Conservation (phyloP, 2,888 invertebrate species). For the Agriopis leucophaearia region DNA sequence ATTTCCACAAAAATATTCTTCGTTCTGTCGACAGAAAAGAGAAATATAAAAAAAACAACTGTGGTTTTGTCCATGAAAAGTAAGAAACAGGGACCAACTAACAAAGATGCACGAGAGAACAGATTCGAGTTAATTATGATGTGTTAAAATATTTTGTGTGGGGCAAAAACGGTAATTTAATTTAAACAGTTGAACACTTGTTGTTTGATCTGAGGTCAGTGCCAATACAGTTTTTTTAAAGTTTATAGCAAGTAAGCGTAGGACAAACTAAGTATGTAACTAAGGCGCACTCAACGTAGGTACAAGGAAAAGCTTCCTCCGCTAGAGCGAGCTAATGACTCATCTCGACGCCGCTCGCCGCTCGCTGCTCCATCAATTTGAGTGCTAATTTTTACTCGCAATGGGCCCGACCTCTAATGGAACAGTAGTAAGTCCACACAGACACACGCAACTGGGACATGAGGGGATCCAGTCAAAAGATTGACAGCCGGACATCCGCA, state of each 20-base stretch:
- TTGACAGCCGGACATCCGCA: constrained; percentile 64
- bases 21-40: too few species aligned
- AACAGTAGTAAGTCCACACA: constrained; percentile 40
- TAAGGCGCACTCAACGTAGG: not conserved
- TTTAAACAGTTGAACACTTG: too few species aligned
- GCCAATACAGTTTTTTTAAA: not conserved
- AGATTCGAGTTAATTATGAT: too few species aligned
- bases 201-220: not conserved
- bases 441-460: constrained; percentile 46
- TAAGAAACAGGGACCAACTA: too few species aligned
- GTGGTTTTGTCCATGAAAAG: too few species aligned
- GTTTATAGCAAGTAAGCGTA: not conserved
- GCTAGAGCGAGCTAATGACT: constrained; percentile 26
- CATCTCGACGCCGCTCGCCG: constrained; percentile 25
- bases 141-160: too few species aligned
- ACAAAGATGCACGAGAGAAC: too few species aligned
- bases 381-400: constrained; percentile 42
- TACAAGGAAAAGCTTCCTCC: constrained; percentile 23
- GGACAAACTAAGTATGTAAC: not conserved
- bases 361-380: constrained; percentile 42
- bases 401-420: constrained; percentile 40
- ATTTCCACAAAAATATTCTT: too few species aligned
- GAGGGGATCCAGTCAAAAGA: constrained; percentile 50
- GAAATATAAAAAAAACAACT: too few species aligned
- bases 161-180: too few species aligned